Evolutionary conservation across 2,113 vertebrate genomes (phyloP).

Genomic region (Forbesichthys agassizii): DNA sequence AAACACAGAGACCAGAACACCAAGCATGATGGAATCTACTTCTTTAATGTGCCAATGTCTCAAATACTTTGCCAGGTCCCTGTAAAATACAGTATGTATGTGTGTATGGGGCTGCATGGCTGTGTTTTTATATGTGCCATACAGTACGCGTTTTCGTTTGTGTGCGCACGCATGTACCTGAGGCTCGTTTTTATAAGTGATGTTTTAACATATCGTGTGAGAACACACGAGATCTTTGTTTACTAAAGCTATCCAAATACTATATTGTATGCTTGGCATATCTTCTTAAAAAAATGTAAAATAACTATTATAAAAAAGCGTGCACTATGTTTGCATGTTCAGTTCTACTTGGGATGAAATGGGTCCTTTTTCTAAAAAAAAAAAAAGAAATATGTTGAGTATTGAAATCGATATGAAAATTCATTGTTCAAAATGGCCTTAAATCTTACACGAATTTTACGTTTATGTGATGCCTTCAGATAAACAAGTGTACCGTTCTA

Average conservation of each 20-base stretch:
- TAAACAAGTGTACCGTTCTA: constrained; percentile 67
- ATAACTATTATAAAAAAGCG: constrained; percentile 47
- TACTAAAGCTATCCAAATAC: constrained; percentile 82
- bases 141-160: constrained; percentile 2
- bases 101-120: constrained; percentile 19
- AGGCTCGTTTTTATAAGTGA: constrained; percentile 44
- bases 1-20: too few species aligned
- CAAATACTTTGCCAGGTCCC: too few species aligned
- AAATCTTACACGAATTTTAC: constrained; percentile 91
- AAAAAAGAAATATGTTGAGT: constrained; percentile 66
- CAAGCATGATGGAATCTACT: too few species aligned
- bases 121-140: constrained; percentile 18
- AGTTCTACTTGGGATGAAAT: constrained; percentile 89
- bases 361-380: constrained; percentile 84
- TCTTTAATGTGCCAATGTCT: too few species aligned
- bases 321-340: constrained; percentile 92
- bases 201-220: constrained; percentile 74
- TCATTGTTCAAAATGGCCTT: constrained; percentile 96
- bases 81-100: background rate
- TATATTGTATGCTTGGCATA: constrained; percentile 85
- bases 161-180: constrained; percentile 8
- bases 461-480: constrained; percentile 92
- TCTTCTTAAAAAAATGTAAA: constrained; percentile 56
- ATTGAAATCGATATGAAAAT: constrained; percentile 72
- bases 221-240: constrained; percentile 84